phyloP scores from a whole-genome alignment of 1,140 invertebrate genomes.

The Calephelis virginiensis region DNA sequence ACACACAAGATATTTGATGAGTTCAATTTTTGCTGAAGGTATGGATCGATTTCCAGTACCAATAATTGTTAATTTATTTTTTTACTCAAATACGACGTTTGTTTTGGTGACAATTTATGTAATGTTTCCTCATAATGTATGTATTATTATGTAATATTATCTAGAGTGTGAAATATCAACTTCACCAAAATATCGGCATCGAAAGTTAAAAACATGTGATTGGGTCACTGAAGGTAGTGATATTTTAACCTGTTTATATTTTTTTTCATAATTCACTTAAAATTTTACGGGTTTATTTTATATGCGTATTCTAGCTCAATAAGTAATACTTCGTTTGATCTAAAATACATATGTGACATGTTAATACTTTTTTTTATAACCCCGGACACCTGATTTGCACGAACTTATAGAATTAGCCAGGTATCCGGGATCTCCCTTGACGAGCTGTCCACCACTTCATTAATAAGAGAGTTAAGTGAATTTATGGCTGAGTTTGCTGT shows the following conservation, averaged over 20 bases:
- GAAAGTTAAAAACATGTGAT: conserved; percentile 11
- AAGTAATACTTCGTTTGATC: too few species aligned
- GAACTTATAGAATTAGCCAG: too few species aligned
- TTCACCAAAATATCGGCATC: conserved; percentile 10
- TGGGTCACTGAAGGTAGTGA: conserved; percentile 11
- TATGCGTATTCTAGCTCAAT: too few species aligned
- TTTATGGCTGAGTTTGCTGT: too few species aligned
- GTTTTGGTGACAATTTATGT: conserved; percentile 2
- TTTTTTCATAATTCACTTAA: neutral
- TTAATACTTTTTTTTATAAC: too few species aligned
- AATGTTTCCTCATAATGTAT: conserved; percentile 16
- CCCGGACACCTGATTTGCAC: too few species aligned
- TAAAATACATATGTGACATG: too few species aligned
- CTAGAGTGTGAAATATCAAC: conserved; percentile 12
- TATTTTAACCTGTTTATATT: conserved; percentile 6
- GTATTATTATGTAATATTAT: conserved; percentile 14
- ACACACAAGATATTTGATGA: neutral
- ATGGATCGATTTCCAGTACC: conserved; percentile 2
- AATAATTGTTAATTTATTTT: conserved; percentile 1
- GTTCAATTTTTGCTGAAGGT: conserved; percentile 18
- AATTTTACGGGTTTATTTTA: too few species aligned
- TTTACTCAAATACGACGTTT: conserved; percentile 1
- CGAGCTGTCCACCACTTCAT: too few species aligned
- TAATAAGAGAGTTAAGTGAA: too few species aligned
- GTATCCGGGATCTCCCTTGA: too few species aligned